These are phyloP conservation scores for Ptiloglossa arizonensis DNA, from an alignment of 1,140 invertebrate species.

Conservation along the genomic window DNA sequence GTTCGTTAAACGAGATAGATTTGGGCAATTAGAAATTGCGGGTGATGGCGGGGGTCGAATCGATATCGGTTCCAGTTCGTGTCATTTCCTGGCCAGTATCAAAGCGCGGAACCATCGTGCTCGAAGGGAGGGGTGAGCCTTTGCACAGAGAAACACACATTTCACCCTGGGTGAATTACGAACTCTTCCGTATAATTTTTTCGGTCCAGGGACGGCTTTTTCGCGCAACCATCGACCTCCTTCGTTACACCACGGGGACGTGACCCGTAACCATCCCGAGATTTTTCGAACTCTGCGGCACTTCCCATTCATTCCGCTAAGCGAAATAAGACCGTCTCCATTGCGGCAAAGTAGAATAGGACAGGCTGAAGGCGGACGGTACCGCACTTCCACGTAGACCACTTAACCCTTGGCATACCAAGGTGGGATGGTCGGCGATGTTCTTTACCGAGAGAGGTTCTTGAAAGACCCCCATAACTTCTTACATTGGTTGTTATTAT, in stretches of 20 bases:
- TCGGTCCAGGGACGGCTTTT: background rate
- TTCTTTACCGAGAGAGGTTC: too few species aligned
- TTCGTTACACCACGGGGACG: background rate
- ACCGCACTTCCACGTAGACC: background rate
- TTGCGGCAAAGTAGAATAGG: conserved; percentile 17
- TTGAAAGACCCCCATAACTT: too few species aligned
- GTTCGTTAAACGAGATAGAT: too few species aligned
- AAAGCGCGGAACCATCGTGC: too few species aligned
- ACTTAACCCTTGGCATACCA: too few species aligned
- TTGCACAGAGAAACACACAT: too few species aligned
- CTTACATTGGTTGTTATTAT: too few species aligned
- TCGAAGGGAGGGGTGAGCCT: too few species aligned
- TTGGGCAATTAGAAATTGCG: too few species aligned
- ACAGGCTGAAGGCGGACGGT: background rate
- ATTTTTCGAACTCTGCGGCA: background rate
- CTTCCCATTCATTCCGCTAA: conserved; percentile 27
- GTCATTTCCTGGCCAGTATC: background rate
- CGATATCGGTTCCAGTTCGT: background rate
- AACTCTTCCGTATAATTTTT: background rate
- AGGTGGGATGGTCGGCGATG: too few species aligned
- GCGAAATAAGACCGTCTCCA: conserved; percentile 19
- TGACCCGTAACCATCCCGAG: conserved; percentile 22
- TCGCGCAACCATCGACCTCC: background rate
- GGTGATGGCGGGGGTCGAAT: too few species aligned
- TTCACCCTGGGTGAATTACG: background rate